Evolutionary conservation across 2,113 vertebrate species (phyloP).

Genomic region (Ameiurus melas): DNA sequence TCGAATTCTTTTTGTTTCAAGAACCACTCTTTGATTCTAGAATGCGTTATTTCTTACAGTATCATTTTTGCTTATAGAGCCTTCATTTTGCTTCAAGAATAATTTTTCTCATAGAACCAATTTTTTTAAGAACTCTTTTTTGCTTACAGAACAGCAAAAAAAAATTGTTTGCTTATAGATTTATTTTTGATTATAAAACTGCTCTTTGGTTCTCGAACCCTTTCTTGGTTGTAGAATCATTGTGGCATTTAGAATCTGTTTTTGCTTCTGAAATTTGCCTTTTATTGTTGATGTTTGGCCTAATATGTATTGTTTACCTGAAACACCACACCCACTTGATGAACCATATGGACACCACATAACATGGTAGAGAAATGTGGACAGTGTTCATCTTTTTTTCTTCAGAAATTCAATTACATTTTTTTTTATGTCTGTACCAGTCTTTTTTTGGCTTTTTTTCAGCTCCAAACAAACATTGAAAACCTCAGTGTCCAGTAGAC

Average conservation of each 20-base stretch:
- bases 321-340: not conserved
- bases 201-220: not conserved
- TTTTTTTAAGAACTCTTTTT: too few relatives aligned
- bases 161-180: not conserved
- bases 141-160: too few relatives aligned
- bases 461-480: not conserved
- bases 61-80: not conserved
- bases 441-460: not conserved
- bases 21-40: too few relatives aligned
- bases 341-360: not conserved
- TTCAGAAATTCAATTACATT: not conserved
- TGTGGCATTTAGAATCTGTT: not conserved
- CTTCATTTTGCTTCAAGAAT: not conserved
- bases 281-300: not conserved
- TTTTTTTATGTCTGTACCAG: not conserved
- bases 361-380: not conserved
- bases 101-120: not conserved
- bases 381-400: not conserved
- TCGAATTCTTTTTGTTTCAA: not conserved
- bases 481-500: not conserved
- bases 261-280: not conserved
- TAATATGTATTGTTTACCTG: not conserved
- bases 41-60: not conserved
- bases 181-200: not conserved
- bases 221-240: not conserved